Evolutionary conservation across 64 coral and sea anemone species (phyloP).

Genomic region (Platygyra sinensis): DNA sequence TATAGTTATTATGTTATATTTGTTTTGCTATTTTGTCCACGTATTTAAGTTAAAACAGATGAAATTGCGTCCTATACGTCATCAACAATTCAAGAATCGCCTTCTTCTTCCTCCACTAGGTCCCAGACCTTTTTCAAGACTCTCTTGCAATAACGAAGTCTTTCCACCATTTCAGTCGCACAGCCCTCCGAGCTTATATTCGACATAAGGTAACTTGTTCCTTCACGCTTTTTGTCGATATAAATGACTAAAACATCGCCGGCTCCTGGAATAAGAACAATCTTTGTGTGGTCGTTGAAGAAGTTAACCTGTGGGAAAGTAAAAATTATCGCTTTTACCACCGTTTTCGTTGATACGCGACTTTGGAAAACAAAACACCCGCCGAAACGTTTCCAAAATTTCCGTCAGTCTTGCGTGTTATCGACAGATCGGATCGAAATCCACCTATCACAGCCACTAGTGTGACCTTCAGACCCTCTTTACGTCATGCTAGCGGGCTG

Average conservation of each 20-base stretch:
- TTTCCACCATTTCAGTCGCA: constrained; percentile 61
- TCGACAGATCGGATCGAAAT: too few relatives aligned
- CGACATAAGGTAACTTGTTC: constrained; percentile 72
- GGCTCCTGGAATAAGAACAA: constrained; percentile 81
- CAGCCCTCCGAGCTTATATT: constrained; percentile 60
- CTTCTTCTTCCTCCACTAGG: constrained; percentile 61
- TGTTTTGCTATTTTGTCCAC: background rate
- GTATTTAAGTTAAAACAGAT: background rate
- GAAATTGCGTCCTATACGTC: background rate
- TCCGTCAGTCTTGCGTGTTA: too few relatives aligned
- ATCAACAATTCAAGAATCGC: background rate
- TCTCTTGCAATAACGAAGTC: constrained; percentile 80
- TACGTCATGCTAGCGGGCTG: too few relatives aligned
- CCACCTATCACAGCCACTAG: too few relatives aligned
- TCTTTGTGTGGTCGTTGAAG: constrained; percentile 97
- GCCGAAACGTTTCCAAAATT: too few relatives aligned
- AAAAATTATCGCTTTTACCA: background rate
- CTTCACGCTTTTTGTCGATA: constrained; percentile 89
- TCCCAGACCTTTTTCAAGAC: constrained; percentile 86
- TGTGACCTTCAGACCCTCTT: too few relatives aligned
- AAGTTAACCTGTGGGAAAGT: constrained; percentile 83
- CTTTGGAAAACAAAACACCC: too few relatives aligned
- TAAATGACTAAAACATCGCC: constrained; percentile 83
- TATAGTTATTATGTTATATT: background rate
- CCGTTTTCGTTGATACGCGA: too few relatives aligned